Percentiles rank a stretch among this genome's conserved stretches.
Evolutionary conservation across 1,140 invertebrate genomes (phyloP).

Genomic region (Macrobrachium nipponense): DNA sequence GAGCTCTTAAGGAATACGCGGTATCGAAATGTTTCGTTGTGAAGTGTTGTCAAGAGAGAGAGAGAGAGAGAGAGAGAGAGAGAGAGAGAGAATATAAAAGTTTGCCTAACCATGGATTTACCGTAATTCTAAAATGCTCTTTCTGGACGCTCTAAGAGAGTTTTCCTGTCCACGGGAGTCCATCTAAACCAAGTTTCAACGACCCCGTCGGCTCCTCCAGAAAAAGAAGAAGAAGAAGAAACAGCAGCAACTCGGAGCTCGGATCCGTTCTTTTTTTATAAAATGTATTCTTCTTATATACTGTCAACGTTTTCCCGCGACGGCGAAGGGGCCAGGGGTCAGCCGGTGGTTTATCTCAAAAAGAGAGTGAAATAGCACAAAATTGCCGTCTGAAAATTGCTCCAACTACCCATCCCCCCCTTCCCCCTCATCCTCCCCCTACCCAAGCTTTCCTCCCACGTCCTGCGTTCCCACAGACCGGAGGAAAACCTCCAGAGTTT

Average conservation of each 20-base stretch:
- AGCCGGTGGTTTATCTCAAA: constrained; percentile 25
- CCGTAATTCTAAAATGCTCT: too few species aligned
- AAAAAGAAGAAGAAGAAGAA: neutral
- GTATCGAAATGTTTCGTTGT: too few species aligned
- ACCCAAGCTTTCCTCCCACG: neutral
- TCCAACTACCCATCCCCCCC: neutral
- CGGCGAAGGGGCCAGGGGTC: constrained; percentile 16
- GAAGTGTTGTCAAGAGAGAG: too few species aligned
- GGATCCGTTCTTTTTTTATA: neutral
- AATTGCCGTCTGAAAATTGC: constrained; percentile 22
- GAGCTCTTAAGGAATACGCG: too few species aligned
- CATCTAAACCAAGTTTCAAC: too few species aligned
- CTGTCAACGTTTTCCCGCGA: neutral
- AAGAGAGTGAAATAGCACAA: constrained; percentile 25
- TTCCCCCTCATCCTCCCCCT: neutral
- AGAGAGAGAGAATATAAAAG: too few species aligned
- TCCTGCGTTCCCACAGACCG: neutral
- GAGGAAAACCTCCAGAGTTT: too few species aligned
- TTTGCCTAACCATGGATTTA: too few species aligned
- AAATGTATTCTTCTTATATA: neutral
- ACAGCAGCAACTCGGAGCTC: neutral
- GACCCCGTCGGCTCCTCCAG: too few species aligned
- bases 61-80: too few species aligned
- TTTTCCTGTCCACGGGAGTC: too few species aligned
- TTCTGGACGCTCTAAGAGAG: too few species aligned